A percentile compares a stretch with the other conserved stretches of the same genome.
phyloP scores from a whole-genome alignment of 2,113 vertebrate genomes.

The Pelecanus crispus region DNA sequence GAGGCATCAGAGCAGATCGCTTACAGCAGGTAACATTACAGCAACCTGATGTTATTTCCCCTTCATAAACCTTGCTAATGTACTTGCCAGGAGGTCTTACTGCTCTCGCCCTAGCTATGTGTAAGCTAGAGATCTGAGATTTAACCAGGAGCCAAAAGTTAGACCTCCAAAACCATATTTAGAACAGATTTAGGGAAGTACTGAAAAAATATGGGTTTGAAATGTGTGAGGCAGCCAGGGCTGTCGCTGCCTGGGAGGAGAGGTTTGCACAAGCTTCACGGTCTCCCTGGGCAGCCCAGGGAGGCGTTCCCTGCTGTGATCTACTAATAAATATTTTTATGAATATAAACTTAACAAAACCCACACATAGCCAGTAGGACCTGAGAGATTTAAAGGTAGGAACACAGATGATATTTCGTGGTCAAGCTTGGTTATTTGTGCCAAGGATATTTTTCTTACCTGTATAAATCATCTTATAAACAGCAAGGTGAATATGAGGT shows the following conservation, averaged over 20 bases:
- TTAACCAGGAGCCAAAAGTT: neutral
- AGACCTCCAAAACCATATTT: neutral
- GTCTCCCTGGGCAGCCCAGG: fast-evolving
- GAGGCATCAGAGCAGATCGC: neutral
- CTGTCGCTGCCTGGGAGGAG: neutral
- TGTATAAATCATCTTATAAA: neutral
- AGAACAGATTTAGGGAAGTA: neutral
- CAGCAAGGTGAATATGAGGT: neutral
- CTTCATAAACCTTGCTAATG: neutral
- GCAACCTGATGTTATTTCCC: neutral
- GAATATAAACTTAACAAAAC: neutral
- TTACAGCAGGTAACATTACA: neutral
- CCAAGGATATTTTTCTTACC: neutral
- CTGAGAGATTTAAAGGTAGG: neutral
- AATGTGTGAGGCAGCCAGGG: neutral
- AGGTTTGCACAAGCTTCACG: neutral
- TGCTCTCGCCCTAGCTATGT: neutral
- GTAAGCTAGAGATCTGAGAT: neutral
- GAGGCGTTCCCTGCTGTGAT: neutral
- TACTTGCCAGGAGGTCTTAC: neutral
- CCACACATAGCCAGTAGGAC: neutral
- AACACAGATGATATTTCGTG: neutral
- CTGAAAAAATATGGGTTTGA: neutral
- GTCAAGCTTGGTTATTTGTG: neutral
- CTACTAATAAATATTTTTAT: neutral